Base-by-base conservation (phyloP, 2,113 vertebrate species). In the Polypterus senegalus region DNA sequence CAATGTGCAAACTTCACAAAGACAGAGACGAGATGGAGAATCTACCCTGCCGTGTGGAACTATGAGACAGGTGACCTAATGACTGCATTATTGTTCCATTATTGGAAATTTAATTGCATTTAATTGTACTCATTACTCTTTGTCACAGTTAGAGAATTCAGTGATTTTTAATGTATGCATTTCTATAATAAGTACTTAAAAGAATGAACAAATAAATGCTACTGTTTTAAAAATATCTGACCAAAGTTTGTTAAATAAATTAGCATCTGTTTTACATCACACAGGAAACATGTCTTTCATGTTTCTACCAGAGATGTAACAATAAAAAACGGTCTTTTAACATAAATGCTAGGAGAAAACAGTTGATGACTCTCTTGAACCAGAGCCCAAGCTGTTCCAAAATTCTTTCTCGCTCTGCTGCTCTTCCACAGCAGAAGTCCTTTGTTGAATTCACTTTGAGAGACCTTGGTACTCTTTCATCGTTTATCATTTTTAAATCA, bases 401-500 rank as follows among this genome's bases (percentile, higher is more conserved):
- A 10, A 55, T 63, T 7, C 58, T 60, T 5, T 66, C 63, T 63
- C 60, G 58, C 49, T 48, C 48, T 64, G 62, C 49, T 9, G 63
- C 67, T 49, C 61, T 67, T 67, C 60, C 62, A 54, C 65, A 70
- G 68, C 48, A 59, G 60, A 65, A 67, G 62, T 51, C 72, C 61
- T 68, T 49, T 55, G 63, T 67, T 66, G 70, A 65, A 66, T 59
- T 57, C 64, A 61, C 47, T 59, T 47, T 70, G 64, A 59, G 66
- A 67, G 71, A 66, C 69, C 77, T 74, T 69, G 63, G 58, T 69
- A 66, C 75, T 76, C 73, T 73, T 47, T 52, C 57, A 59, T 63
- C 75, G 80, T 80, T 79, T 76, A 80, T 81, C 77, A 78, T 70
- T 66, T 69, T 62, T 70, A 78, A 75, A 58, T 77, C 66, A 51